Evolutionary conservation across 2,113 vertebrate genomes (phyloP).

Genomic region (Panthera leo): DNA sequence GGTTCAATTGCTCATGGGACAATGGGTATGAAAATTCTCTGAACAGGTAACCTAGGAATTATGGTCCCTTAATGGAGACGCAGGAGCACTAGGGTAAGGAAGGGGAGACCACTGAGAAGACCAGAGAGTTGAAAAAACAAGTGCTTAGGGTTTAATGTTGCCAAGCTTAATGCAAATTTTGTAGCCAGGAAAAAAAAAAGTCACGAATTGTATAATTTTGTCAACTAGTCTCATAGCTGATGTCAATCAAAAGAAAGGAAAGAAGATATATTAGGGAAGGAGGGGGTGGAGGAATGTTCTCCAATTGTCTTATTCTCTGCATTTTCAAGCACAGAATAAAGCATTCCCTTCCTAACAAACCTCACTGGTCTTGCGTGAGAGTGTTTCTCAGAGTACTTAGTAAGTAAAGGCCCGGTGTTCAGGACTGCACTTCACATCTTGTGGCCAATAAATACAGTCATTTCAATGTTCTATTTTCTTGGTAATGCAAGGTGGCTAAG

Average conservation of each 20-base stretch:
- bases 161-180: neutral
- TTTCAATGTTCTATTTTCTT: neutral
- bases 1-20: neutral
- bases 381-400: neutral
- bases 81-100: neutral
- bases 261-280: neutral
- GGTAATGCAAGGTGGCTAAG: neutral
- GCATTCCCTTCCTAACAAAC: neutral
- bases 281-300: neutral
- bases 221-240: constrained; percentile 31
- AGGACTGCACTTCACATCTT: neutral
- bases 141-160: neutral
- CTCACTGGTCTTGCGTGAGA: neutral
- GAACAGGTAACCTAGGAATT: neutral
- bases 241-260: constrained; percentile 33
- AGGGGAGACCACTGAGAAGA: neutral
- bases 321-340: constrained; percentile 3
- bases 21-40: neutral
- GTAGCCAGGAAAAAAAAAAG: neutral
- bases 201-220: neutral
- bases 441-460: neutral
- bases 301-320: neutral
- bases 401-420: neutral
- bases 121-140: neutral
- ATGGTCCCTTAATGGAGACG: neutral